Base-by-base conservation (phyloP, 2,888 invertebrate genomes). In the Azorinus chamasolen region DNA sequence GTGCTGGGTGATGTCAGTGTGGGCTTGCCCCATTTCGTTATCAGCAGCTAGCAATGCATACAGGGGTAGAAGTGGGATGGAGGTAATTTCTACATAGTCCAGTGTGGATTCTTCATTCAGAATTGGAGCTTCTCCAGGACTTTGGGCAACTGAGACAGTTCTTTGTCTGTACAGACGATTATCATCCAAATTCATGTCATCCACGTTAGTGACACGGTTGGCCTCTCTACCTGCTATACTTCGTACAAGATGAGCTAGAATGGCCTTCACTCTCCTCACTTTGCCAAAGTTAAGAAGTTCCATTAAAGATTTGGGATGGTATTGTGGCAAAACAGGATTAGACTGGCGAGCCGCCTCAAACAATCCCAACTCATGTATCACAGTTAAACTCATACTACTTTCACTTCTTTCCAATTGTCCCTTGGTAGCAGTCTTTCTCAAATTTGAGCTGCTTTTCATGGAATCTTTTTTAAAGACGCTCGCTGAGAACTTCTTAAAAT, bases 241-340 rank as follows among this genome's bases (percentile, higher is more conserved):
- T 93, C 97, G 96, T 37, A 99, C 98, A 64, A 99, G 95, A 94
- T 99, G 99, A 0, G 98, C 96, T 50, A 99, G 95, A 81, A 99
- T 99, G 0, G 99, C 99, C 92, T 99, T 99, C 0, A 99, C 99
- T 96, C 99, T 97, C 89, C 97, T 95, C 8, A 85, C 98, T 94
- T 98, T 99, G 2, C 99, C 99, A 63, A 98, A 99, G 94, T 99
- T 99, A 32, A 99, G 94, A 45, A 99, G 94, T 91, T 99, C 99
- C 97, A 99, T 99, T 41, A 99, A 94, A 90, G 99, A 99, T 90
- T 99, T 99, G 0, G 99, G 99, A 94, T 99, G 99, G 93, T 99
- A 99, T 90, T 99, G 99, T 0, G 99, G 99, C 73, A 99, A 94
- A 48, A 99, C 98, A 0, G 99, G 99, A 88, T 98, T 99, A 0